phyloP scores from a whole-genome alignment of 2,888 invertebrate genomes.

The Alitta virens region DNA sequence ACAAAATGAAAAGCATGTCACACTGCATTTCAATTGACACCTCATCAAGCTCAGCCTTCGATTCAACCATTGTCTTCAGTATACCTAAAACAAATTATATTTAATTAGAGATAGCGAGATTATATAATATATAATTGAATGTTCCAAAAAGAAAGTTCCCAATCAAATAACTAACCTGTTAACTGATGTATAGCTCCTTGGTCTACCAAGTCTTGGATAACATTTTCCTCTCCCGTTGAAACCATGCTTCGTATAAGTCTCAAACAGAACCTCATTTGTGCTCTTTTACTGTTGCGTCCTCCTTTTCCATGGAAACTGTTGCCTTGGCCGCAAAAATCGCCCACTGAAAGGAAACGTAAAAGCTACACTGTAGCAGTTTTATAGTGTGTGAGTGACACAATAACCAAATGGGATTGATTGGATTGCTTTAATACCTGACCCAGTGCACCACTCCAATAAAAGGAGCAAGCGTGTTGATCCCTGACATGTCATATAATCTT shows the following conservation, averaged over 20 bases:
- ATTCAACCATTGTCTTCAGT: slow-evolving; percentile 7
- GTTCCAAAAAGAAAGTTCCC: too few relatives aligned
- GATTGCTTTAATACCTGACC: slow-evolving; percentile 35
- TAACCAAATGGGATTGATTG: too few relatives aligned
- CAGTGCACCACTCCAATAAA: slow-evolving; percentile 56
- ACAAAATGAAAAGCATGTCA: slow-evolving; percentile 55
- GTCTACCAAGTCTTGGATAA: slow-evolving; percentile 53
- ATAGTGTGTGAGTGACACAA: too few relatives aligned
- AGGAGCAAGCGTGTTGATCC: slow-evolving; percentile 53
- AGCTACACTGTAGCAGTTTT: too few relatives aligned
- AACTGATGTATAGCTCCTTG: slow-evolving; percentile 55
- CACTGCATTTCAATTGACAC: slow-evolving; percentile 56
- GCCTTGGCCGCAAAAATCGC: slow-evolving; percentile 54
- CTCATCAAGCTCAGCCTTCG: slow-evolving; percentile 36
- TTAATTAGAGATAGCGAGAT: too few relatives aligned
- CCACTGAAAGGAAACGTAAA: too few relatives aligned
- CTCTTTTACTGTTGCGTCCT: slow-evolving; percentile 54
- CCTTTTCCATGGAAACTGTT: slow-evolving; percentile 56
- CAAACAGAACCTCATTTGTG: slow-evolving; percentile 54
- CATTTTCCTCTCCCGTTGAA: slow-evolving; percentile 48
- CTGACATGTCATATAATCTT: slow-evolving; percentile 55
- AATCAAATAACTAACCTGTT: slow-evolving; percentile 34
- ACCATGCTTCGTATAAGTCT: slow-evolving; percentile 52
- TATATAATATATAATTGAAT: too few relatives aligned
- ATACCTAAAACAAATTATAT: slow-evolving; percentile 17